Evolutionary conservation across 2,113 vertebrate genomes (phyloP), one percentile per base, ranked within the genome.

Genomic region (Chloebia gouldiae): DNA sequence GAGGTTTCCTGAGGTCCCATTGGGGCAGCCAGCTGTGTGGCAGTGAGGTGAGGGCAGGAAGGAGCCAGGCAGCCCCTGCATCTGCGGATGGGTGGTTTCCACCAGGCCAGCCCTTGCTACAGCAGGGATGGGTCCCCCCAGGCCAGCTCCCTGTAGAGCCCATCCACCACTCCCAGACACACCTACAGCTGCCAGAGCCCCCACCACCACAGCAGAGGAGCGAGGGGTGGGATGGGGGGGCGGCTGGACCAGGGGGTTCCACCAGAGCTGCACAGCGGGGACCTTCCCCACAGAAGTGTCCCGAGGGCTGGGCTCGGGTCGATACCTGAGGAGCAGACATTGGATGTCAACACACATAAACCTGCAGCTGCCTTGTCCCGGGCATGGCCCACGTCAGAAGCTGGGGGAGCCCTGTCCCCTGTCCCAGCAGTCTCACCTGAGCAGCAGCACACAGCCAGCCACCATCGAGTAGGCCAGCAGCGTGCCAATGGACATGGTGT

Each of bases 401-500:
- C 1, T 63, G 47, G 11, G 37, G 54, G 47, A 71, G 42, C 37
- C n/a, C 50, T 28, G 21, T 59, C 23, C 51, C 35, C 57, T 60
- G 63, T 57, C 33, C n/a, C 68, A 28, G 39, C 39, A 79, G 81
- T 4, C 64, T 85, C 96, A 99, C 98, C 99, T 98, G 79, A 99
- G 98, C 87, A 99, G 98, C 68, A 99, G 97, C 91, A 99, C 98
- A 83, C 98, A 99, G 93, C 98, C 94, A 71, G 98, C 98, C 80
- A 99, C 98, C 23, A 99, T 97, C 0, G 98, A 98, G 97, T 99
- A 99, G 53, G 98, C 98, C 96, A 99, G 98, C 69, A 99, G 96
- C 0, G 98, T 99, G 65, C 98, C 97, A 3, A 99, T 98, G 70
- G 98, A 99, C 98, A 99, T 98, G 95, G 98, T 97, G 60, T 99